Percentiles rank a stretch among this genome's conserved stretches.
Evolutionary conservation across 1,140 invertebrate genomes (phyloP).

Genomic region (Brachionus manjavacas): DNA sequence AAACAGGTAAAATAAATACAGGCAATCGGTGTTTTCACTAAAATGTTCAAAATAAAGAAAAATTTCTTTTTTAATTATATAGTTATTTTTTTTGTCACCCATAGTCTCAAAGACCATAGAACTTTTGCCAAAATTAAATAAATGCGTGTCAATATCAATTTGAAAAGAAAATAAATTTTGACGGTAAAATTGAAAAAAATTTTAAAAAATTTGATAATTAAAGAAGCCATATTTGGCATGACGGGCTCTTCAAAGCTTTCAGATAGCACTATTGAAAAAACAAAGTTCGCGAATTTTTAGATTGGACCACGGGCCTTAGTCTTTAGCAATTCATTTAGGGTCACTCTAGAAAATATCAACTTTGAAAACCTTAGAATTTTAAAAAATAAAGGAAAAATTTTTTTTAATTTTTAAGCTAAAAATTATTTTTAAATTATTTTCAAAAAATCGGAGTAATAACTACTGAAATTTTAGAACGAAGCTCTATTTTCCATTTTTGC

Average conservation of each 20-base stretch:
- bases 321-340: background rate
- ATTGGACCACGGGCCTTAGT: background rate
- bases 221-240: background rate
- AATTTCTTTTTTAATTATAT: background rate
- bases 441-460: background rate
- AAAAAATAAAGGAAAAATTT: background rate
- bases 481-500: background rate
- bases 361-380: background rate
- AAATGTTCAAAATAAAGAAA: background rate
- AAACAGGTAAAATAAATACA: background rate
- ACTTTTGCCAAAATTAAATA: background rate
- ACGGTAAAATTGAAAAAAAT: background rate
- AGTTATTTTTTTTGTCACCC: background rate
- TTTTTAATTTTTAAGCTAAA: no score
- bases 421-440: no score
- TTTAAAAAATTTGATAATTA: background rate
- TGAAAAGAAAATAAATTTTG: background rate
- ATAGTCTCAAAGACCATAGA: background rate
- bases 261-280: background rate
- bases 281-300: background rate
- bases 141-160: background rate
- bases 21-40: background rate
- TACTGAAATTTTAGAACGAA: background rate
- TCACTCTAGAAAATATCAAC: background rate
- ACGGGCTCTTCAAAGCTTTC: background rate